Evolutionary conservation across 2,797 vertebrate species (phyloP).

Genomic region (Manis crassicaudata): DNA sequence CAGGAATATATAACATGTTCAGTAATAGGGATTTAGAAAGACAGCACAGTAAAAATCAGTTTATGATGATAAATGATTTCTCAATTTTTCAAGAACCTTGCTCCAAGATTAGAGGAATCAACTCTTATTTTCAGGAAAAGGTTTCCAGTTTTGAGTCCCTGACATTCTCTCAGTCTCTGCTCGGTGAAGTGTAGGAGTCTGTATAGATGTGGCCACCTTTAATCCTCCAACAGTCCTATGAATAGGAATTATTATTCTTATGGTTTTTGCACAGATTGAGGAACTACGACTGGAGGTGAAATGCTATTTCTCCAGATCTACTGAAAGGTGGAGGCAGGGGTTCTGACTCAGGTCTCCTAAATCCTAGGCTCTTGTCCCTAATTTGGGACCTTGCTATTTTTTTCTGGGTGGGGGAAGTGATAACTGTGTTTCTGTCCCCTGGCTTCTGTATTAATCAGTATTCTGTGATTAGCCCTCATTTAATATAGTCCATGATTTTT

Average conservation of each 20-base stretch:
- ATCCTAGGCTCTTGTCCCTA: neutral
- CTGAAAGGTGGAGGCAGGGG: neutral
- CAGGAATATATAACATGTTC: neutral
- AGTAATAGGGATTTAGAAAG: neutral
- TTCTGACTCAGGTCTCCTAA: neutral
- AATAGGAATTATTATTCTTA: neutral
- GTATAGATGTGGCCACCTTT: neutral
- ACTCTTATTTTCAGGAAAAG: neutral
- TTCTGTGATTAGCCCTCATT: neutral
- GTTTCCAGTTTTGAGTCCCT: neutral
- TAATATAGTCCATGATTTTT: neutral
- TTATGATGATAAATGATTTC: neutral
- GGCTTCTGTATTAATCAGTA: neutral
- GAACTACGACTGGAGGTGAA: neutral
- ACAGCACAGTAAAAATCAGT: neutral
- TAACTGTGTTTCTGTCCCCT: neutral
- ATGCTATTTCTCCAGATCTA: neutral
- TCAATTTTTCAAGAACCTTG: constrained; percentile 22
- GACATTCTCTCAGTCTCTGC: neutral
- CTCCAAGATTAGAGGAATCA: neutral
- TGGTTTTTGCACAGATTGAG: neutral
- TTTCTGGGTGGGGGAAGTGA: neutral
- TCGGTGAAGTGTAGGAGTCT: neutral
- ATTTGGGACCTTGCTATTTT: neutral
- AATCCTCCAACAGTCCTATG: neutral